These are phyloP conservation scores for Styela clava DNA, from an alignment of 23 tunicate genomes.

Conservation along the genomic window DNA sequence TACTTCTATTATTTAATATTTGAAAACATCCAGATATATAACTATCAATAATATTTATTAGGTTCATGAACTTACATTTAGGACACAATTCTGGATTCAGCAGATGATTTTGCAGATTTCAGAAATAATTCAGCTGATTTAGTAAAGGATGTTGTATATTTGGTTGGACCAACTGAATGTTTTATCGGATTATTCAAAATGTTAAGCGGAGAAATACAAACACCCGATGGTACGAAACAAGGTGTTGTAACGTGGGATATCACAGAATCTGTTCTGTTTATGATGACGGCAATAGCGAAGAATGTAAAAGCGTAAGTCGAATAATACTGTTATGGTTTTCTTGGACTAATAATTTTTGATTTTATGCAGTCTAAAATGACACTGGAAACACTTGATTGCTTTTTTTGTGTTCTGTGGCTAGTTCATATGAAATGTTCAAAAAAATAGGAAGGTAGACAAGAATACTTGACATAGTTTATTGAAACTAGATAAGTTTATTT, in stretches of 20 bases:
- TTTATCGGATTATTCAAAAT: constrained; percentile 64
- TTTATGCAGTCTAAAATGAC: too few relatives aligned
- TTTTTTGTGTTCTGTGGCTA: too few relatives aligned
- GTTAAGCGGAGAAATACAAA: constrained; percentile 38
- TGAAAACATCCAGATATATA: too few relatives aligned
- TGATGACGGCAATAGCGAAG: constrained; percentile 85
- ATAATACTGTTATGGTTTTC: background rate
- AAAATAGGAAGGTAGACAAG: too few relatives aligned
- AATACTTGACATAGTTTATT: too few relatives aligned
- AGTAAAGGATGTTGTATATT: constrained; percentile 68
- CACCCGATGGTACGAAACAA: constrained; percentile 1
- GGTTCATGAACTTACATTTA: too few relatives aligned
- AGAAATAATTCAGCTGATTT: constrained; percentile 62
- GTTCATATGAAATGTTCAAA: too few relatives aligned
- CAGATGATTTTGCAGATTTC: constrained; percentile 87
- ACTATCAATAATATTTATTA: too few relatives aligned
- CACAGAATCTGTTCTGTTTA: constrained; percentile 79
- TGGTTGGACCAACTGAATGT: constrained; percentile 84
- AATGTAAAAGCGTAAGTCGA: constrained; percentile 69
- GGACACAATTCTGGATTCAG: constrained; percentile 73
- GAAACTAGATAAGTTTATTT: too few relatives aligned
- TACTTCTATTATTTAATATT: too few relatives aligned
- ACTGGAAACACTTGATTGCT: too few relatives aligned
- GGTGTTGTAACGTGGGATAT: constrained; percentile 65
- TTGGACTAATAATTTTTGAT: too few relatives aligned